Conservation (phyloP, 2,888 invertebrate species). For the Dicycla oo region DNA sequence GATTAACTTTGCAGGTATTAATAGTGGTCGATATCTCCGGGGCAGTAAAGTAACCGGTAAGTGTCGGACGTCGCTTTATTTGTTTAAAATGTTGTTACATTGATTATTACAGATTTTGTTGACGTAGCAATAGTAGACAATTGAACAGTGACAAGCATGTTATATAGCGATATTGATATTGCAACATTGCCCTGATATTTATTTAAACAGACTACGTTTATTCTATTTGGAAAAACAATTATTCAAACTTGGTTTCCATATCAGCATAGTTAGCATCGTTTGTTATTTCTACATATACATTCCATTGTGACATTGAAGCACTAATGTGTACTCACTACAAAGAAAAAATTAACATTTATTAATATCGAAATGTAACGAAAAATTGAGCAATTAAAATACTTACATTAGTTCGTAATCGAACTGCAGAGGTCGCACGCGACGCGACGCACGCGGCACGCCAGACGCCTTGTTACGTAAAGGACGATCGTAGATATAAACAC, state of each 20-base stretch:
- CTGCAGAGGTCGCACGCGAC: conserved; percentile 62
- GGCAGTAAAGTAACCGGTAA: conserved; percentile 31
- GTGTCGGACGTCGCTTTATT: conserved; percentile 35
- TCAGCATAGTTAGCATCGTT: conserved; percentile 3
- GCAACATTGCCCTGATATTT: conserved; percentile 7
- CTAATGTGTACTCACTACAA: conserved; percentile 25
- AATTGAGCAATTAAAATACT: conserved; percentile 66
- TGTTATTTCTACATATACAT: conserved; percentile 9
- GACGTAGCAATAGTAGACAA: conserved; percentile 3
- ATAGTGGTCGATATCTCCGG: conserved; percentile 16
- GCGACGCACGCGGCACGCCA: conserved; percentile 31
- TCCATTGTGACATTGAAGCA: conserved; percentile 38
- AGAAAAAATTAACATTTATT: conserved; percentile 42
- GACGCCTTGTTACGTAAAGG: conserved; percentile 67
- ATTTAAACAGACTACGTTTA: not conserved
- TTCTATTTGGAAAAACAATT: conserved; percentile 9
- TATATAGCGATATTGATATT: conserved; percentile 1
- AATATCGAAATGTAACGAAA: conserved; percentile 54
- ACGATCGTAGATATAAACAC: conserved; percentile 57
- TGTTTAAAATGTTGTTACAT: conserved; percentile 28
- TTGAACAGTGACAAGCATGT: conserved; percentile 20
- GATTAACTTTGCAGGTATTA: conserved; percentile 16
- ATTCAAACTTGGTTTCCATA: conserved; percentile 13
- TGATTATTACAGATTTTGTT: conserved; percentile 35
- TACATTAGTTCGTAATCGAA: conserved; percentile 61